Conservation (phyloP, 2,113 vertebrate genomes). For the Mystacornis crossleyi region DNA sequence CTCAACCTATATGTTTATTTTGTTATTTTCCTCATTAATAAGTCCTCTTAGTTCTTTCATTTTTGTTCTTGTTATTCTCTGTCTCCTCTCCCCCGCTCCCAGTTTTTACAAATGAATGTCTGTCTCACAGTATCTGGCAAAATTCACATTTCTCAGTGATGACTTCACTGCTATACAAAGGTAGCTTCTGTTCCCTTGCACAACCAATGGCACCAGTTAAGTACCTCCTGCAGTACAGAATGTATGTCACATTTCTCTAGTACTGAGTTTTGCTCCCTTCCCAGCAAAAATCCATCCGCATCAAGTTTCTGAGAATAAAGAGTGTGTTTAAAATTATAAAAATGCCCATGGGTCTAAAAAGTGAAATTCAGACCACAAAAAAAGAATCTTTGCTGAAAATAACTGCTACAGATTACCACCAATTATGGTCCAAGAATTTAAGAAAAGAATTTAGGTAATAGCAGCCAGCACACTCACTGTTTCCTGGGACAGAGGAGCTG, state of each 20-base stretch:
- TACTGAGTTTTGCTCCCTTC: neutral
- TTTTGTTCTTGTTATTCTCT: neutral
- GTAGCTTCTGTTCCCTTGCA: neutral
- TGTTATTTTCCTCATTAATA: neutral
- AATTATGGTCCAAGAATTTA: neutral
- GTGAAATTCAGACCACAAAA: neutral
- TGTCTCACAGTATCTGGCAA: neutral
- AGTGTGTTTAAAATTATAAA: neutral
- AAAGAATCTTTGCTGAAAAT: neutral
- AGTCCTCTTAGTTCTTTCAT: neutral
- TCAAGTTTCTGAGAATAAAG: neutral
- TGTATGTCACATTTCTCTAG: neutral
- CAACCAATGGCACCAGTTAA: neutral
- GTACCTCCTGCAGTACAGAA: neutral
- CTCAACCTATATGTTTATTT: neutral
- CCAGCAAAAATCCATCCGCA: neutral
- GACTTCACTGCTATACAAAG: neutral
- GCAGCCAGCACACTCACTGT: neutral
- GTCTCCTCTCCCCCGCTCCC: fast-evolving
- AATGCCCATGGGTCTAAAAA: neutral
- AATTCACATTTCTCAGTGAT: neutral
- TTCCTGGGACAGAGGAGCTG: neutral
- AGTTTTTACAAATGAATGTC: neutral
- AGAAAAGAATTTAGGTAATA: neutral
- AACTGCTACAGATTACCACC: neutral